A percentile compares a stretch with the other conserved stretches of the same genome.
Conservation (phyloP, 2,888 invertebrate genomes). For the Megaustenia siamemsis region DNA sequence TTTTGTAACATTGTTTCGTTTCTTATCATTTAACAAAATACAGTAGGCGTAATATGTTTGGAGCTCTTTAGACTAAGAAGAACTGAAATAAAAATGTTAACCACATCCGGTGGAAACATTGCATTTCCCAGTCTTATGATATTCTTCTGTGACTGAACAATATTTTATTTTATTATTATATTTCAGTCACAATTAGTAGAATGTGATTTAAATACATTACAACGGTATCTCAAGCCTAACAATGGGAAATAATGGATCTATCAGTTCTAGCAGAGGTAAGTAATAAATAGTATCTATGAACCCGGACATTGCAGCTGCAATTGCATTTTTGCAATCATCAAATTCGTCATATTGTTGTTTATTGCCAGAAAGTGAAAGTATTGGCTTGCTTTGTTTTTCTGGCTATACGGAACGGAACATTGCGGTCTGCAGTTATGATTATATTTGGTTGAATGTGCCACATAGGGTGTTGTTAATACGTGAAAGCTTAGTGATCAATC, state of each 20-base stretch:
- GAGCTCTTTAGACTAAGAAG: constrained; percentile 22
- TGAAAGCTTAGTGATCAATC: no score
- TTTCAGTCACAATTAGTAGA: background rate
- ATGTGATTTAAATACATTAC: constrained; percentile 16
- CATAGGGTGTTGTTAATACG: no score
- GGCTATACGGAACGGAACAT: no score
- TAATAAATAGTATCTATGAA: background rate
- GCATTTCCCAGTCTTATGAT: constrained; percentile 29
- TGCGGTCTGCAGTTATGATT: no score
- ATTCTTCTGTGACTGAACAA: background rate
- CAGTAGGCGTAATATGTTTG: background rate
- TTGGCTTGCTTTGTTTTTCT: no score
- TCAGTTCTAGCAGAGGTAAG: constrained; percentile 42
- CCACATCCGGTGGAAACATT: constrained; percentile 52
- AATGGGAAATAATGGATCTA: constrained; percentile 48
- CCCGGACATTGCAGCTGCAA: background rate
- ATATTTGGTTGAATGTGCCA: no score
- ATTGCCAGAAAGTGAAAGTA: background rate
- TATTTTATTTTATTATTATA: background rate
- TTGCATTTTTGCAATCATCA: background rate
- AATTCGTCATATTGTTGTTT: background rate
- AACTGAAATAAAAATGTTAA: constrained; percentile 1
- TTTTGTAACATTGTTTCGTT: background rate
- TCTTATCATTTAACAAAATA: background rate
- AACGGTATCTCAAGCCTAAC: background rate